Percentiles rank a stretch among this genome's conserved stretches.
phyloP scores from a whole-genome alignment of 2,888 invertebrate genomes.

The Melanargia galathea region DNA sequence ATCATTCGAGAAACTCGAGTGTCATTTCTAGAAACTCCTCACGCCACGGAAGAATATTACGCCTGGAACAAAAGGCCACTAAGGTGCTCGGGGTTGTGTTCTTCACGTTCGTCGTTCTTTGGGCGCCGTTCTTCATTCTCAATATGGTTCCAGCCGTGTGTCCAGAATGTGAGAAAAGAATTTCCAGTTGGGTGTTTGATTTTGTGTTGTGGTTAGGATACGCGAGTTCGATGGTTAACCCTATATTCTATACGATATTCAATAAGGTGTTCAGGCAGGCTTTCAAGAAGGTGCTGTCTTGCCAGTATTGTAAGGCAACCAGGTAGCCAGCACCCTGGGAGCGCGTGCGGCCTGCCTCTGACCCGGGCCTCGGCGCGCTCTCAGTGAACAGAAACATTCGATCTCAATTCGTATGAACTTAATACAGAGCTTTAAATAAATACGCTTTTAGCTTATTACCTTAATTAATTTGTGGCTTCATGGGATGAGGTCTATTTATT shows the following conservation, averaged over 20 bases:
- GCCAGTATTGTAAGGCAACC: constrained; percentile 84
- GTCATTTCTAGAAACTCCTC: constrained; percentile 91
- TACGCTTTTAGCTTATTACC: constrained; percentile 38
- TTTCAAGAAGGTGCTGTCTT: constrained; percentile 92
- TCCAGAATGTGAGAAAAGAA: constrained; percentile 88
- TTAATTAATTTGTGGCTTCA: constrained; percentile 9
- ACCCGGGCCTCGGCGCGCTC: constrained; percentile 74
- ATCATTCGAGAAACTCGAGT: constrained; percentile 90
- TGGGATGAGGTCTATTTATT: neutral
- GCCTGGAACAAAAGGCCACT: constrained; percentile 97
- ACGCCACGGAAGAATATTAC: constrained; percentile 90
- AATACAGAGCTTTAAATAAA: constrained; percentile 56
- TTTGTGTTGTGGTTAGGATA: constrained; percentile 96
- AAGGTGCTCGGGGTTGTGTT: constrained; percentile 97
- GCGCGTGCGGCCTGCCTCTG: constrained; percentile 74
- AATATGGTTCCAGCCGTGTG: constrained; percentile 94
- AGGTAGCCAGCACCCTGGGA: constrained; percentile 81
- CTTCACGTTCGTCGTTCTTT: constrained; percentile 95
- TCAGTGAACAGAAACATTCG: constrained; percentile 73
- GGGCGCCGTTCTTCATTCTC: constrained; percentile 97
- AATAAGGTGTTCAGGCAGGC: constrained; percentile 96
- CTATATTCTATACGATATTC: constrained; percentile 97
- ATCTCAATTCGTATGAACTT: constrained; percentile 71
- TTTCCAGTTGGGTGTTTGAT: constrained; percentile 91
- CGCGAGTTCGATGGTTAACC: constrained; percentile 96